These are phyloP conservation scores for Diplodus puntazzo DNA, from an alignment of 2,797 vertebrate genomes.

Conservation along the genomic window DNA sequence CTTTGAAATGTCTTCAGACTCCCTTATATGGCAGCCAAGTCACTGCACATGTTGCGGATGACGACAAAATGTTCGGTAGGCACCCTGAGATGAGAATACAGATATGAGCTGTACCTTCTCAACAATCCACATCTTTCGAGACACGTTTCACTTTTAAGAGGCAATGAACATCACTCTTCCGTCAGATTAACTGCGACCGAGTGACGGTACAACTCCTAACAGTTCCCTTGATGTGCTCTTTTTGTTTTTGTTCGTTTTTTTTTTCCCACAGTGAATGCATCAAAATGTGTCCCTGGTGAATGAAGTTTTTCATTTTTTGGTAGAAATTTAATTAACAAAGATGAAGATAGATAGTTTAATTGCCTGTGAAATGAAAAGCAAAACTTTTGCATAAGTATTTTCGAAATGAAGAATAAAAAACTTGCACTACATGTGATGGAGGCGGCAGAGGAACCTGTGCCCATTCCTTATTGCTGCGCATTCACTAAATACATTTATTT, in stretches of 20 bases:
- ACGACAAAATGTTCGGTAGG: conserved; percentile 66
- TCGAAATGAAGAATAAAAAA: conserved; percentile 40
- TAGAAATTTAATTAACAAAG: conserved; percentile 29
- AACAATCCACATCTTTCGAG: conserved; percentile 47
- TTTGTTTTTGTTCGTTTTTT: conserved; percentile 32
- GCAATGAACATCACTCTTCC: conserved; percentile 45
- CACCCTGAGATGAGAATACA: conserved; percentile 83
- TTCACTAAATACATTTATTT: conserved; percentile 1
- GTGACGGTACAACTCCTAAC: conserved; percentile 21
- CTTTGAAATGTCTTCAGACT: conserved; percentile 60
- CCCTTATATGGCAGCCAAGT: conserved; percentile 50
- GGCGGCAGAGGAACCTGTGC: conserved; percentile 57
- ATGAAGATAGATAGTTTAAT: neutral
- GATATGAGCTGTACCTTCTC: conserved; percentile 65
- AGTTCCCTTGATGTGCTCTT: conserved; percentile 13
- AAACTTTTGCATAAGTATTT: conserved; percentile 58
- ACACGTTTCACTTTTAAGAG: conserved; percentile 34
- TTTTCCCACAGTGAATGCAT: conserved; percentile 64
- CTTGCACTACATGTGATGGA: conserved; percentile 47
- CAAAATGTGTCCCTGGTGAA: conserved; percentile 36
- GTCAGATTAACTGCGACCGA: conserved; percentile 32
- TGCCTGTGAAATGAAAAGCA: conserved; percentile 38
- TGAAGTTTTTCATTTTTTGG: neutral
- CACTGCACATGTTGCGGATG: conserved; percentile 58
- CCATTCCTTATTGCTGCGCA: conserved; percentile 34